Percentiles rank a stretch among this genome's conserved stretches.
These are phyloP conservation scores for Falco cherrug DNA, from an alignment of 2,797 vertebrate genomes.

Conservation along the genomic window DNA sequence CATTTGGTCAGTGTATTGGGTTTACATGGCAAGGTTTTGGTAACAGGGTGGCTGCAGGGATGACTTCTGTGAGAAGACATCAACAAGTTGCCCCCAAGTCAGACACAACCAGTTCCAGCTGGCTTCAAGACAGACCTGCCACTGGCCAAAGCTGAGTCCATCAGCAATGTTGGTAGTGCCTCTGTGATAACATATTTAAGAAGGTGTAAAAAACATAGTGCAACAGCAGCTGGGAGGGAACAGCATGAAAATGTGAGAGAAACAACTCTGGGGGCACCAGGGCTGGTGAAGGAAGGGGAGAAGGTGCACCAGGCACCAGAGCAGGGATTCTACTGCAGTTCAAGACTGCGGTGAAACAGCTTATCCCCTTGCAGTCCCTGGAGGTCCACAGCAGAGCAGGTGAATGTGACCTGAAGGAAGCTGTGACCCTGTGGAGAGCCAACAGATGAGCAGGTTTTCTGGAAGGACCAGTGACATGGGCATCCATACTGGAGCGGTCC, in stretches of 20 bases:
- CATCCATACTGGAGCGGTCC: neutral
- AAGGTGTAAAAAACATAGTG: neutral
- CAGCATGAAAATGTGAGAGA: neutral
- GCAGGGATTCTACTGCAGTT: neutral
- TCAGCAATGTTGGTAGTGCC: rapidly evolving
- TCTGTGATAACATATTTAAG: neutral
- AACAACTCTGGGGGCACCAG: neutral
- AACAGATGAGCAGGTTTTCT: neutral
- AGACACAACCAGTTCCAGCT: neutral
- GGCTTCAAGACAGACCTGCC: neutral
- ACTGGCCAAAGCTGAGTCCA: neutral
- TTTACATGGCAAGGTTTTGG: neutral
- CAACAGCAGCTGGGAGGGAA: neutral
- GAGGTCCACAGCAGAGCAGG: neutral
- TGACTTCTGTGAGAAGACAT: neutral
- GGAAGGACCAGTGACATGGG: neutral
- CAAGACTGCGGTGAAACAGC: neutral
- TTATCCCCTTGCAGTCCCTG: neutral
- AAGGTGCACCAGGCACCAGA: rapidly evolving
- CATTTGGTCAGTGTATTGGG: neutral
- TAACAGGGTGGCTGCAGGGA: neutral
- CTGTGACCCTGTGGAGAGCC: neutral
- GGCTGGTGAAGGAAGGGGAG: neutral
- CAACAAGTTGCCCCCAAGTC: neutral
- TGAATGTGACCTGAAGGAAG: neutral